A percentile compares a stretch with the other conserved stretches of the same genome.
Conservation (phyloP, 2,888 invertebrate species). For the Ophraella communa region DNA sequence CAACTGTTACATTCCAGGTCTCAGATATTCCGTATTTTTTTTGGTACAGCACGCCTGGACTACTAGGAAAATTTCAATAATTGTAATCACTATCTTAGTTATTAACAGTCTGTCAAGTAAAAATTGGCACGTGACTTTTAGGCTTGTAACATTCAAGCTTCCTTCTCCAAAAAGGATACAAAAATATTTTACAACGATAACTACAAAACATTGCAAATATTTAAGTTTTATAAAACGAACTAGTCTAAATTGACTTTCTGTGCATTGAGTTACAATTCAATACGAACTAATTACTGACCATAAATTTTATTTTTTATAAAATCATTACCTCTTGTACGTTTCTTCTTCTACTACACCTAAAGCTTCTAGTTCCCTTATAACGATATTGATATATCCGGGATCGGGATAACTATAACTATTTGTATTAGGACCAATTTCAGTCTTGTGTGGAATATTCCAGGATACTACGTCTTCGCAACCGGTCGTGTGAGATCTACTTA, state of each 20-base stretch:
- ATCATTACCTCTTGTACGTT: constrained; percentile 18
- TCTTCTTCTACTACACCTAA: constrained; percentile 64
- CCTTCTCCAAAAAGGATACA: too few species aligned
- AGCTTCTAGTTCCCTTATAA: constrained; percentile 66
- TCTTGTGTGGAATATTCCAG: constrained; percentile 92
- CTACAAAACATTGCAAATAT: neutral
- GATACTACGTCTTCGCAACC: constrained; percentile 90
- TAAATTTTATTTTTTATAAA: neutral
- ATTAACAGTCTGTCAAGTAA: too few species aligned
- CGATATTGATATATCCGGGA: constrained; percentile 74
- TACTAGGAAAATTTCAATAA: too few species aligned
- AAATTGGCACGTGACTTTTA: too few species aligned
- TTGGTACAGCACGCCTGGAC: too few species aligned
- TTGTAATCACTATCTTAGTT: neutral
- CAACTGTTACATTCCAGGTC: too few species aligned
- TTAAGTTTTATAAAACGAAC: too few species aligned
- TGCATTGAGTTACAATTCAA: neutral
- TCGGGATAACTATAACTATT: constrained; percentile 76
- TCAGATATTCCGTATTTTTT: too few species aligned
- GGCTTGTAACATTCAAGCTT: too few species aligned
- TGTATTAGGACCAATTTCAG: constrained; percentile 68
- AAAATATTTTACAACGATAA: neutral
- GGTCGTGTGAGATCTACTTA: constrained; percentile 82
- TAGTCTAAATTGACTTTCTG: too few species aligned
- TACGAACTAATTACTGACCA: neutral